Conservation (phyloP, 2,797 vertebrate genomes). For the Brotula barbata region DNA sequence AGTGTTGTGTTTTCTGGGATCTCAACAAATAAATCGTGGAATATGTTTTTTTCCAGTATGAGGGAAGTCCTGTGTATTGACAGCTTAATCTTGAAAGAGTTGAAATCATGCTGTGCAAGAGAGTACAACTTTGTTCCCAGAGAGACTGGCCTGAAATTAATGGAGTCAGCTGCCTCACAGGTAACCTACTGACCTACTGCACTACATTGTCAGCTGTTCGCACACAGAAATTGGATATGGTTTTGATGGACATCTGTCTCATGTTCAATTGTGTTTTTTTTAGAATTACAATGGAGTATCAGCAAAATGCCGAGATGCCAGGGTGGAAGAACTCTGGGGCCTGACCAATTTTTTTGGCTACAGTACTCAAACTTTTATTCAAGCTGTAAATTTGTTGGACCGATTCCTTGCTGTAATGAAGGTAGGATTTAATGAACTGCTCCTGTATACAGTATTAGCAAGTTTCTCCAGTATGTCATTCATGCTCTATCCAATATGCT, state of each 20-base stretch:
- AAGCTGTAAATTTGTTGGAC: conserved; percentile 94
- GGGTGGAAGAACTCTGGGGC: conserved; percentile 94
- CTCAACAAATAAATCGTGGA: conserved; percentile 4
- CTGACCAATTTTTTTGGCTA: conserved; percentile 95
- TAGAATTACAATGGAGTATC: conserved; percentile 87
- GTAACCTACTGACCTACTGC: conserved; percentile 73
- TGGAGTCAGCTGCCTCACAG: conserved; percentile 85
- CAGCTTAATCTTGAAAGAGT: conserved; percentile 83
- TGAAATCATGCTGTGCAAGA: conserved; percentile 86
- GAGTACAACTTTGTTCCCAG: conserved; percentile 88
- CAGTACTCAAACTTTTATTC: conserved; percentile 93
- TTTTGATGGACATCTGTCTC: background rate
- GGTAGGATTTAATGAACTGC: conserved; percentile 82
- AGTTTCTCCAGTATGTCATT: too few relatives aligned
- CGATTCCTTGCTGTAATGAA: conserved; percentile 96
- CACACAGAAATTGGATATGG: background rate
- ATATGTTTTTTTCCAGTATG: conserved; percentile 66
- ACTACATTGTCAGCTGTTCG: conserved; percentile 3
- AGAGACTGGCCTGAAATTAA: conserved; percentile 88
- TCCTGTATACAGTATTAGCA: too few relatives aligned
- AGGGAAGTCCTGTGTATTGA: conserved; percentile 65
- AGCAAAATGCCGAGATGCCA: conserved; percentile 87
- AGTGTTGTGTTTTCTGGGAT: background rate
- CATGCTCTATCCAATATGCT: too few relatives aligned
- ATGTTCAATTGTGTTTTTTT: conserved; percentile 18